These are phyloP conservation scores for Saturnia pavonia DNA, from an alignment of 2,888 invertebrate genomes.

Conservation along the genomic window DNA sequence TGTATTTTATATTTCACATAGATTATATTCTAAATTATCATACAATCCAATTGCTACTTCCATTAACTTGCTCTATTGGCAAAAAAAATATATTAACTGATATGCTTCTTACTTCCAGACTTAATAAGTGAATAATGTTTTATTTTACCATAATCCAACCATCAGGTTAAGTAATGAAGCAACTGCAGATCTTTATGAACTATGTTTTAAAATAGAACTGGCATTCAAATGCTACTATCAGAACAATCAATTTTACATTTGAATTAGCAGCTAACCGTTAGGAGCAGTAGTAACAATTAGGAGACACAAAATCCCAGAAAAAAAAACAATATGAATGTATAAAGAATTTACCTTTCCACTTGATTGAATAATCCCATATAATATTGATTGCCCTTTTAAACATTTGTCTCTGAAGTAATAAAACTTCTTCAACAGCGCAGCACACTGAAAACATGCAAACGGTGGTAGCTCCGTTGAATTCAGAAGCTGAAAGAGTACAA, in stretches of 20 bases:
- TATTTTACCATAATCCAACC: too few species aligned
- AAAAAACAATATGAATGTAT: background rate
- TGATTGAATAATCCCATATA: constrained; percentile 50
- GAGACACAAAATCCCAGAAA: too few species aligned
- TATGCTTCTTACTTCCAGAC: background rate
- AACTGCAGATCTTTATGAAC: too few species aligned
- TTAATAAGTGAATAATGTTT: background rate
- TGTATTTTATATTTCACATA: background rate
- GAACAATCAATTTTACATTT: too few species aligned
- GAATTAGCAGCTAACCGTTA: too few species aligned
- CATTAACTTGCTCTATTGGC: background rate
- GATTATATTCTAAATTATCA: background rate
- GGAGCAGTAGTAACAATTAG: too few species aligned
- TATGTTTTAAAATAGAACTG: too few species aligned
- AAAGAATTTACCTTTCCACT: constrained; percentile 50
- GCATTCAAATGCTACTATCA: too few species aligned
- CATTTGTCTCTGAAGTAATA: constrained; percentile 61
- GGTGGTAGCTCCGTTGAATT: constrained; percentile 46
- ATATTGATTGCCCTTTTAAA: constrained; percentile 48
- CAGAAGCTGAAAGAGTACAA: constrained; percentile 41
- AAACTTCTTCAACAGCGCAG: constrained; percentile 55
- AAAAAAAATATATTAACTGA: background rate
- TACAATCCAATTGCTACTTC: background rate
- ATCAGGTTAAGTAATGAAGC: too few species aligned
- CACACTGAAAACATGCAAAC: constrained; percentile 64